These are phyloP conservation scores for Aotus griseimembra DNA, from an alignment of 2,797 vertebrate genomes.

Conservation along the genomic window DNA sequence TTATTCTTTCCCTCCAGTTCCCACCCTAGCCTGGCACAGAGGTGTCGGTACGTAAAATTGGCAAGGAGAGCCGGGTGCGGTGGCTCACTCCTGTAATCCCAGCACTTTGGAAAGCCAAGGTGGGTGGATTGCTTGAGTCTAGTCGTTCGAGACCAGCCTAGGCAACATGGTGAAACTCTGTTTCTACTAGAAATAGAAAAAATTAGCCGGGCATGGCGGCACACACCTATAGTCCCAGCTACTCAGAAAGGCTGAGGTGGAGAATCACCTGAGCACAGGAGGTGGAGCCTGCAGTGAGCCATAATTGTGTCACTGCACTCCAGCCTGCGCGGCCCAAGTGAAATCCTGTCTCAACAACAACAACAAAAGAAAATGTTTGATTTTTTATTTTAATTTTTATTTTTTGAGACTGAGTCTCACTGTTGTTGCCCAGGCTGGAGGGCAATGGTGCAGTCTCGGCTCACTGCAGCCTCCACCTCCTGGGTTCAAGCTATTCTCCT, in stretches of 20 bases:
- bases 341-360: not conserved
- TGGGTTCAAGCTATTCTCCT: too few relatives aligned
- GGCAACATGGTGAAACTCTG: not conserved
- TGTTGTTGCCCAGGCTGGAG: too few relatives aligned
- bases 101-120: not conserved
- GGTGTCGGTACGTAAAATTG: rapidly evolving
- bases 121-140: not conserved
- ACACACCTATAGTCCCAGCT: not conserved
- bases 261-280: not conserved
- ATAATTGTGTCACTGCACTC: not conserved
- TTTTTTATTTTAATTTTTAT: not conserved
- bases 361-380: not conserved
- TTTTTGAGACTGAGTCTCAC: too few relatives aligned
- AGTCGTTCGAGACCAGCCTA: not conserved
- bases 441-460: too few relatives aligned
- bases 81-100: not conserved
- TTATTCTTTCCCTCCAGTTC: not conserved
- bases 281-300: not conserved
- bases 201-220: not conserved
- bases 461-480: too few relatives aligned
- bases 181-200: not conserved
- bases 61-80: rapidly evolving
- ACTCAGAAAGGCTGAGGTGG: not conserved
- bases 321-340: not conserved
- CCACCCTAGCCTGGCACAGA: not conserved